Evolutionary conservation across 2,113 vertebrate species (phyloP).

Genomic region (Hippoglossus stenolepis): DNA sequence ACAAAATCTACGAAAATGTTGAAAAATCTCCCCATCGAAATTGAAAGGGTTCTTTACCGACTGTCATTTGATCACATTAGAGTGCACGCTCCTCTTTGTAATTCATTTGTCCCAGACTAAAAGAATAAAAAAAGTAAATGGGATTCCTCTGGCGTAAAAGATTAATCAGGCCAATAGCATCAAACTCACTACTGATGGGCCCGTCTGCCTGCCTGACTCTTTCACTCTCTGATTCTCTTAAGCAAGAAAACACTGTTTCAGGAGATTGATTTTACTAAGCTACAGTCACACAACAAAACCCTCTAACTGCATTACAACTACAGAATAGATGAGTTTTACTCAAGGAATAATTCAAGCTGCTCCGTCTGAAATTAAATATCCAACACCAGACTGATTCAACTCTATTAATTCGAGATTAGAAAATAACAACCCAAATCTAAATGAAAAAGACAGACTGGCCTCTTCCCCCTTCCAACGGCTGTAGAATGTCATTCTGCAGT

Average conservation of each 20-base stretch:
- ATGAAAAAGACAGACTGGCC: background rate
- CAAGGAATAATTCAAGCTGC: background rate
- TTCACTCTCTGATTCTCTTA: background rate
- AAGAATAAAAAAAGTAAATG: constrained; percentile 6
- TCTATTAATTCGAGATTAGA: no score
- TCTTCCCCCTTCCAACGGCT: no score
- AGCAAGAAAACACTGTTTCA: background rate
- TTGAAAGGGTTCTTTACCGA: no score
- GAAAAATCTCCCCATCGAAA: no score
- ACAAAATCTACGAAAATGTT: no score
- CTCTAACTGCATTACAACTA: background rate
- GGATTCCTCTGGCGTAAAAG: constrained; percentile 39
- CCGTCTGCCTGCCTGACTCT: constrained; percentile 5
- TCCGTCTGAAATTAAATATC: background rate
- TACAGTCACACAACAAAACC: background rate
- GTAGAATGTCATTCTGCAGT: background rate
- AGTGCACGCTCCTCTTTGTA: constrained; percentile 18
- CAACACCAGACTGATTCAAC: background rate
- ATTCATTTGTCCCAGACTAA: constrained; percentile 46
- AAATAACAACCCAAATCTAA: no score
- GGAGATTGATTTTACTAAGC: background rate
- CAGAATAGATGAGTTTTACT: background rate
- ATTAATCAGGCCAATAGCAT: constrained; percentile 49
- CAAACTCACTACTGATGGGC: constrained; percentile 18
- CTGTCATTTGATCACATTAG: background rate